A percentile compares a stretch with the other conserved stretches of the same genome.
phyloP scores from a whole-genome alignment of 2,797 vertebrate genomes.

The Fistularia tabacaria region DNA sequence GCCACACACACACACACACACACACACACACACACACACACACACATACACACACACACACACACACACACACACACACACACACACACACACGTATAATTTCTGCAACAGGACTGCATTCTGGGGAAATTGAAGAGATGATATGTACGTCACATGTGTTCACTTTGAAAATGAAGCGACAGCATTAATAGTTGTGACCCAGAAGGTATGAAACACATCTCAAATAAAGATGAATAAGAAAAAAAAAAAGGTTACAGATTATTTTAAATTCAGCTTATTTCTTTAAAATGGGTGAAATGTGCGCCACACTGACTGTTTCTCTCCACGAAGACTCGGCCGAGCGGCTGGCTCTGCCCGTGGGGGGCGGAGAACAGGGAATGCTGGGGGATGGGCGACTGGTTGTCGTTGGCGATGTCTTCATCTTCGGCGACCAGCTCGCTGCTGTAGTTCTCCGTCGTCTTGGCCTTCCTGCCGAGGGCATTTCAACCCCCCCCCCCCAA shows the following conservation, averaged over 20 bases:
- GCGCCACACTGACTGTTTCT: constrained; percentile 80
- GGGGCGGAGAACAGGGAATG: constrained; percentile 86
- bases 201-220: no score
- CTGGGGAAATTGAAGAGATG: no score
- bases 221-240: no score
- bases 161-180: no score
- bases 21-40: constrained; percentile 11
- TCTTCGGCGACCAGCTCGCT: constrained; percentile 83
- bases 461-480: constrained; percentile 73
- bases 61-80: constrained; percentile 1
- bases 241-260: no score
- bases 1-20: no score
- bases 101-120: neutral
- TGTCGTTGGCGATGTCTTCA: constrained; percentile 81
- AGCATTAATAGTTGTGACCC: no score
- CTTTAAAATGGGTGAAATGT: neutral
- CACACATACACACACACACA: constrained; percentile 6
- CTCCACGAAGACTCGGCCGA: constrained; percentile 89
- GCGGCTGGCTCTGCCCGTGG: constrained; percentile 82
- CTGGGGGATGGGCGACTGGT: constrained; percentile 70
- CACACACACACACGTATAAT: neutral
- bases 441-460: constrained; percentile 67
- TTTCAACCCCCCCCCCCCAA: neutral
- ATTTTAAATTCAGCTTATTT: no score
- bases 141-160: no score